A percentile compares a stretch with the other conserved stretches of the same genome.
Evolutionary conservation across 2,888 invertebrate genomes (phyloP).

Genomic region (Drosophila kuntzei): DNA sequence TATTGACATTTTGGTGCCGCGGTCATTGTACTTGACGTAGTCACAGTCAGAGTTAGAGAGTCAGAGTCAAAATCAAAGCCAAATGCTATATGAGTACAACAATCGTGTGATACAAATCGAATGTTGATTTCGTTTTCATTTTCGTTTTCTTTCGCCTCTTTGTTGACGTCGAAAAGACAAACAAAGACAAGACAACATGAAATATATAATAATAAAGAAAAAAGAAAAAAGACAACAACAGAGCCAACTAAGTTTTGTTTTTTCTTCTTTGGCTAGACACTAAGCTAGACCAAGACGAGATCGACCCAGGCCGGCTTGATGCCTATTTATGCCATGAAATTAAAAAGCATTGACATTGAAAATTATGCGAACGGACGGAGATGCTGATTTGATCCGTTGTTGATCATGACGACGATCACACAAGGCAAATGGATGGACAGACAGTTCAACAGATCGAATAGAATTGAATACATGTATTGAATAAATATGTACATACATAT

Average conservation of each 20-base stretch:
- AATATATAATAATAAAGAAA: background rate
- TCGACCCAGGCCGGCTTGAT: constrained; percentile 34
- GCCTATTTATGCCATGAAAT: constrained; percentile 66
- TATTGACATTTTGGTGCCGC: constrained; percentile 38
- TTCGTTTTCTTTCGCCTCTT: constrained; percentile 36
- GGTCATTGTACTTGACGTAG: constrained; percentile 69
- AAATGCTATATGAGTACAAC: constrained; percentile 17
- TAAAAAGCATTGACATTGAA: constrained; percentile 78
- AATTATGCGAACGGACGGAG: constrained; percentile 64
- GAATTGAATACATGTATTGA: constrained; percentile 6
- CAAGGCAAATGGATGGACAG: constrained; percentile 2
- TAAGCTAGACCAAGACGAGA: constrained; percentile 30
- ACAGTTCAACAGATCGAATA: constrained; percentile 11
- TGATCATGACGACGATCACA: background rate
- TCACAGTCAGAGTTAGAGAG: constrained; percentile 29
- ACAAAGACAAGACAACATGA: constrained; percentile 19
- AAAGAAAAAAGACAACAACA: constrained; percentile 3
- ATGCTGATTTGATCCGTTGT: constrained; percentile 1
- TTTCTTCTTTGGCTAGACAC: constrained; percentile 15
- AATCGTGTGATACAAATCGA: constrained; percentile 34
- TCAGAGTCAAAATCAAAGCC: constrained; percentile 39
- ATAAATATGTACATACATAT: background rate
- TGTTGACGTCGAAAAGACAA: constrained; percentile 33
- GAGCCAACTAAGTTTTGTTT: background rate
- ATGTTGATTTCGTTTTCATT: constrained; percentile 58